These are phyloP conservation scores for Drosophila guanche DNA, from an alignment of 1,140 invertebrate species.

Conservation along the genomic window DNA sequence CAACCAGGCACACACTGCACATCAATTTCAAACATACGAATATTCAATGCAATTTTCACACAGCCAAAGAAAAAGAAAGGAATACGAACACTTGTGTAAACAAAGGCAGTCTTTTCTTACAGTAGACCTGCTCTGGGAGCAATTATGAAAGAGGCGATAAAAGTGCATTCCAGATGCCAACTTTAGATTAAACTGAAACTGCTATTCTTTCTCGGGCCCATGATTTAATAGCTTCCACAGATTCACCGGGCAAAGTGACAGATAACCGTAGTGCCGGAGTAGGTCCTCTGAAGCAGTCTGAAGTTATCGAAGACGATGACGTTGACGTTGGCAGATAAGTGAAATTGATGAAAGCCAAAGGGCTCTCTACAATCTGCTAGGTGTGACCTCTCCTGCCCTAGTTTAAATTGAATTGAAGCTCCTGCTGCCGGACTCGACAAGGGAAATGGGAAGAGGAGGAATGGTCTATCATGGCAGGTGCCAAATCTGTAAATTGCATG, in stretches of 20 bases:
- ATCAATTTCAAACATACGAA: slow-evolving; percentile 53
- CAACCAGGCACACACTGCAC: slow-evolving; percentile 15
- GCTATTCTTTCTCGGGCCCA: slow-evolving; percentile 11
- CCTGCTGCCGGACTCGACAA: slow-evolving; percentile 12
- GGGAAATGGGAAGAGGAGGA: too few relatives aligned
- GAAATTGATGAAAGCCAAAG: slow-evolving; percentile 59
- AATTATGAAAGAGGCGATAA: slow-evolving; percentile 53
- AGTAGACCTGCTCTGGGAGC: slow-evolving; percentile 52
- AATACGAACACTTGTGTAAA: slow-evolving; percentile 5
- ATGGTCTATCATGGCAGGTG: slow-evolving; percentile 51
- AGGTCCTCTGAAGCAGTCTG: not conserved
- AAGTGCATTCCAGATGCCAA: slow-evolving; percentile 37
- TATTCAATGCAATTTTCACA: slow-evolving; percentile 62
- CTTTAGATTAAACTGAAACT: slow-evolving; percentile 13
- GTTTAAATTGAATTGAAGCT: slow-evolving; percentile 57
- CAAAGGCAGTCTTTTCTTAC: slow-evolving; percentile 34
- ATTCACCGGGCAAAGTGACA: slow-evolving; percentile 53
- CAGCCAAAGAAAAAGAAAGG: not conserved
- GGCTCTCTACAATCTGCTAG: not conserved
- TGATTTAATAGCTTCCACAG: slow-evolving; percentile 21
- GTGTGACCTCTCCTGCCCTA: slow-evolving; percentile 7
- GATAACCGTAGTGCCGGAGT: slow-evolving; percentile 28
- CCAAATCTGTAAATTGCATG: slow-evolving; percentile 69
- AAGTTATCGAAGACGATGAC: slow-evolving; percentile 2
- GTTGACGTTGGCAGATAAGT: slow-evolving; percentile 46